Evolutionary conservation across 2,797 vertebrate genomes (phyloP).

Genomic region (Squalus acanthias): DNA sequence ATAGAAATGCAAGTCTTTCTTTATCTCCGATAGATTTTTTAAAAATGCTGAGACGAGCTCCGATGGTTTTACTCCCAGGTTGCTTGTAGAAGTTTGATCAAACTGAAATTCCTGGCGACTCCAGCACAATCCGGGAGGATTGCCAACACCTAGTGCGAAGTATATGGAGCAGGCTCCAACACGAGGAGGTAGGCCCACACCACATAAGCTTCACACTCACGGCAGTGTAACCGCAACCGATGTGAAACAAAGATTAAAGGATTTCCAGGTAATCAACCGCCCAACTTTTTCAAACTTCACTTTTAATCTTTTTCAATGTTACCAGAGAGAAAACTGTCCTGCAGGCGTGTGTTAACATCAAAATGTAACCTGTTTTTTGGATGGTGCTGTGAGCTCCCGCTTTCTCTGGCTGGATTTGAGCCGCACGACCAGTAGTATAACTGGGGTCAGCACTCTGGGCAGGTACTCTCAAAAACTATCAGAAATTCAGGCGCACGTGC

Average conservation of each 20-base stretch:
- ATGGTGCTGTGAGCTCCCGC: background rate
- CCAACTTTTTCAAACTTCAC: background rate
- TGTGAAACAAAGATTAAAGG: background rate
- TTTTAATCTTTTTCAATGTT: constrained; percentile 13
- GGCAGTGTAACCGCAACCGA: background rate
- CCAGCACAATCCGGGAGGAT: background rate
- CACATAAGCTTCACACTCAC: background rate
- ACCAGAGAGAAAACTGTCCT: background rate
- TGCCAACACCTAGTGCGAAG: background rate
- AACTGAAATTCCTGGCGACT: background rate
- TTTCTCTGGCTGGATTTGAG: background rate
- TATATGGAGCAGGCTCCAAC: background rate
- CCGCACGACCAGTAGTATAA: background rate
- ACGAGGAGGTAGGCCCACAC: background rate
- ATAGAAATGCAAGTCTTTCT: too few species aligned
- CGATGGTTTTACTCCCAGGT: background rate
- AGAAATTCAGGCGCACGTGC: background rate
- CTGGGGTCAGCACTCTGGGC: background rate
- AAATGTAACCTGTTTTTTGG: background rate
- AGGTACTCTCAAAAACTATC: background rate
- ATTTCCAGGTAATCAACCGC: background rate
- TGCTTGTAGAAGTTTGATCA: background rate
- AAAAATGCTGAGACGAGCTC: background rate
- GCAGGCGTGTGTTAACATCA: background rate
- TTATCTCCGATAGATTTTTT: background rate